Evolutionary conservation across 2,888 invertebrate genomes (phyloP), one percentile per base, ranked within the genome.

Genomic region (Pollenia labialis): DNA sequence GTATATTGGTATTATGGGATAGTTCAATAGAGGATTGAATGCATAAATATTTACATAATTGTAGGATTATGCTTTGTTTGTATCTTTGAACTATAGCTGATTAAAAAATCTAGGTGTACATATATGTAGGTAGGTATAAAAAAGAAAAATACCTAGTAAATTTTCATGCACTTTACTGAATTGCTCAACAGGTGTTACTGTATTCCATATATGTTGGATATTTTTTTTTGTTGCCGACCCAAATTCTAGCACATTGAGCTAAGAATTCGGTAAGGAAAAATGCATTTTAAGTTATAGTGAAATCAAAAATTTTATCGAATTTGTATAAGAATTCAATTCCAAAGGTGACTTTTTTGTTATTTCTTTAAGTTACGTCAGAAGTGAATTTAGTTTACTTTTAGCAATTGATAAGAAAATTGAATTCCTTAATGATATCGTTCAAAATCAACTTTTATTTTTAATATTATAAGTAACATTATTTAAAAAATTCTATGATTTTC

Each of bases 21-120:
- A 58, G 77, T 68, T 79, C 32, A 79, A 68, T 42, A 68, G 18
- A 68, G 50, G 48, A 56, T 77, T 56, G 1, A 40, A 16, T 50
- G 50, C 16, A 18, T 52, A 58, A n/a, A 68, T 68, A 23, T 23
- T 44, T 46, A 50, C 40, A 50, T 50, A 71, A 40, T n/a, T 58
- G 14, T n/a, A 46, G 14, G 32, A 58, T 32, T 64, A 46, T 68
- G 23, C 14, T 40, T 48, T 50, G 8, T 4, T 32, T 4, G 0
- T 10, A 7, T 69, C 16, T 52, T 40, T 11, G 48, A 9, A 11
- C 18, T 56, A 18, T n/a, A n/a, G 52, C 14, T 8, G 8, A 7
- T 52, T 52, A 6, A 32, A 32, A 32, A 32, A 32, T 32, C 6
- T 4, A 32, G 32, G 4, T 32, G 32, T 32, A 32, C 32, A 4